Percentiles rank a stretch among this genome's conserved stretches.
Evolutionary conservation across 2,888 invertebrate species (phyloP).

Genomic region (Aphelenchoides bicaudatus): DNA sequence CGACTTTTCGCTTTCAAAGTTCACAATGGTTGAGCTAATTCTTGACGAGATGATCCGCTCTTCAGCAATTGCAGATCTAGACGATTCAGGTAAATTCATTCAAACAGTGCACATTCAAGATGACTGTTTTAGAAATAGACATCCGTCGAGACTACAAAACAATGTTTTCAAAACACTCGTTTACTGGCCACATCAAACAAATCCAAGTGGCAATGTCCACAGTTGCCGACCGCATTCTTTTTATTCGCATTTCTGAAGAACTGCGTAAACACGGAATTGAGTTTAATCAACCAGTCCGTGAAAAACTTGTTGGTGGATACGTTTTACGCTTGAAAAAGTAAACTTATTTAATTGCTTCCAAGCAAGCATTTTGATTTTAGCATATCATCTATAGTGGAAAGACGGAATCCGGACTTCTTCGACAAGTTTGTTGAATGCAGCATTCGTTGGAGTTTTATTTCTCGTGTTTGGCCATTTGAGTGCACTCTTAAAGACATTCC

Average conservation of each 20-base stretch:
- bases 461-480: constrained; percentile 49
- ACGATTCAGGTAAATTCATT: not conserved
- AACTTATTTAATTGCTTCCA: not conserved
- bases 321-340: constrained; percentile 29
- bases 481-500: constrained; percentile 47
- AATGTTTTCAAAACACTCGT: not conserved
- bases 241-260: constrained; percentile 40
- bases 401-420: constrained; percentile 34
- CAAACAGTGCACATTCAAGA: not conserved
- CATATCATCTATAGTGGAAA: constrained; percentile 18
- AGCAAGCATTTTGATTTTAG: constrained; percentile 1
- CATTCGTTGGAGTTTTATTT: constrained; percentile 42
- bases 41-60: constrained; percentile 1
- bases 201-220: constrained; percentile 42
- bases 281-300: constrained; percentile 28
- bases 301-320: constrained; percentile 47
- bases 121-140: not conserved
- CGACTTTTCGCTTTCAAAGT: constrained; percentile 17
- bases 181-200: not conserved
- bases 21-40: constrained; percentile 13
- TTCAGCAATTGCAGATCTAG: not conserved
- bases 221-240: constrained; percentile 50
- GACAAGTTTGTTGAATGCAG: constrained; percentile 38
- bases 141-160: not conserved
- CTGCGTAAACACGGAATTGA: constrained; percentile 40